These are phyloP conservation scores for Sapayoa aenigma DNA, from an alignment of 2,113 vertebrate species.

Conservation along the genomic window DNA sequence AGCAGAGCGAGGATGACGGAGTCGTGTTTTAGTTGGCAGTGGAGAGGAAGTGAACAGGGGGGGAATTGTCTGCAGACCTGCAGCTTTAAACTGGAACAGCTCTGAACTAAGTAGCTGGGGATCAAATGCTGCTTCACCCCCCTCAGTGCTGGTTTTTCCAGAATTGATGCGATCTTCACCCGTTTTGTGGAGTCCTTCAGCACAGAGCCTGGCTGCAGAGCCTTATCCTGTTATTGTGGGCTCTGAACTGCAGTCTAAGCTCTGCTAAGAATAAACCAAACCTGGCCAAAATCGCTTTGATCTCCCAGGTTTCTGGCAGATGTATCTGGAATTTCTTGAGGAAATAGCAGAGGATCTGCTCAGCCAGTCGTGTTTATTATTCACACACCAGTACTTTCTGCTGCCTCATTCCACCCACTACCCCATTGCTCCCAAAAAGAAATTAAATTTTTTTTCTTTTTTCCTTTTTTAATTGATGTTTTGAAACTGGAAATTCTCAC, in stretches of 20 bases:
- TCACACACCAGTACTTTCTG: not conserved
- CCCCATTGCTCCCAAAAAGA: too few species aligned
- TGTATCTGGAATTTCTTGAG: not conserved
- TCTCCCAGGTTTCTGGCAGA: not conserved
- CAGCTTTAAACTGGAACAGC: not conserved
- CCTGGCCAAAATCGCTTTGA: not conserved
- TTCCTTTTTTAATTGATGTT: not conserved
- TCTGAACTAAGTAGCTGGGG: not conserved
- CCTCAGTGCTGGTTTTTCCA: not conserved
- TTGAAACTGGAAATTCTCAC: not conserved
- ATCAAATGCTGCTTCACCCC: not conserved
- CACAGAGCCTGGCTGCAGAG: not conserved
- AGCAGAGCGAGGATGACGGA: not conserved
- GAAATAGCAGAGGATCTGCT: not conserved
- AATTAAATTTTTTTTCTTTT: too few species aligned
- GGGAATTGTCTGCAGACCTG: not conserved
- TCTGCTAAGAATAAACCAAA: not conserved
- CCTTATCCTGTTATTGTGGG: not conserved
- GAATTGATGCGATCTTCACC: not conserved
- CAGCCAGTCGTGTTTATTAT: not conserved
- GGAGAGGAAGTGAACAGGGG: not conserved
- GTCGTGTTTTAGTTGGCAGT: rapidly evolving
- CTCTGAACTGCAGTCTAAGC: not conserved
- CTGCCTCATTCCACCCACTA: not conserved
- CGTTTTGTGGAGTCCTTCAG: not conserved